A percentile compares a stretch with the other conserved stretches of the same genome.
Evolutionary conservation across 2,113 vertebrate genomes (phyloP).

Genomic region (Neomonachus schauinslandi): DNA sequence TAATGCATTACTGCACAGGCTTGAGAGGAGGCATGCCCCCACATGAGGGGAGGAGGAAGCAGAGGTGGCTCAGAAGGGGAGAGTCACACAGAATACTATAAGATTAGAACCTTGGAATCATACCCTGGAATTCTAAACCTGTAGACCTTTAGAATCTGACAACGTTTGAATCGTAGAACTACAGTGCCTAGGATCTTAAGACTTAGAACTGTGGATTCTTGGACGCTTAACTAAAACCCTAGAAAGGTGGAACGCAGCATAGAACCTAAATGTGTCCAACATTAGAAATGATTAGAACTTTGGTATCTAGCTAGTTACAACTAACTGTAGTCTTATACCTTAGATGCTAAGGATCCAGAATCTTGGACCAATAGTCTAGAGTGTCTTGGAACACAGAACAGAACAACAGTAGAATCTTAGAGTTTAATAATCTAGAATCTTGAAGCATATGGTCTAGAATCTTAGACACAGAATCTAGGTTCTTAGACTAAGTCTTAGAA

Average conservation of each 20-base stretch:
- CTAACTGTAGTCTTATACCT: neutral
- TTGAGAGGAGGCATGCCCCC: neutral
- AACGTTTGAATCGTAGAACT: constrained; percentile 20
- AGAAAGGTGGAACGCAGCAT: neutral
- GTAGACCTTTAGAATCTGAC: constrained; percentile 10
- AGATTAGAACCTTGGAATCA: neutral
- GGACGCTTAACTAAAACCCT: neutral
- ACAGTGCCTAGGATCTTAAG: neutral
- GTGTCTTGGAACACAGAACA: constrained; percentile 29
- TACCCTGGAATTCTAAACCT: constrained; percentile 14
- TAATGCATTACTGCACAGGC: constrained; percentile 54
- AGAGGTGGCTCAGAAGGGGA: neutral
- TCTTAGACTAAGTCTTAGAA: constrained; percentile 58
- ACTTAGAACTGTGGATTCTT: constrained; percentile 51
- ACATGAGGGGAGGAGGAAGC: neutral
- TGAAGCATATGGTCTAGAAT: constrained; percentile 32
- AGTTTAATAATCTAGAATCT: constrained; percentile 53
- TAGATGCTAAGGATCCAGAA: neutral
- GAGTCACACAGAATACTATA: neutral
- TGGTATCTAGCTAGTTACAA: constrained; percentile 52
- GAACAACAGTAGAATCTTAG: constrained; percentile 52
- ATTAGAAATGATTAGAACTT: constrained; percentile 66
- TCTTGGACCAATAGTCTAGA: neutral
- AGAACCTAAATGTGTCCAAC: constrained; percentile 32
- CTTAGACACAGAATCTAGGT: constrained; percentile 26